These are phyloP conservation scores for Stomorhina lunata DNA, from an alignment of 2,888 invertebrate species.

Conservation along the genomic window DNA sequence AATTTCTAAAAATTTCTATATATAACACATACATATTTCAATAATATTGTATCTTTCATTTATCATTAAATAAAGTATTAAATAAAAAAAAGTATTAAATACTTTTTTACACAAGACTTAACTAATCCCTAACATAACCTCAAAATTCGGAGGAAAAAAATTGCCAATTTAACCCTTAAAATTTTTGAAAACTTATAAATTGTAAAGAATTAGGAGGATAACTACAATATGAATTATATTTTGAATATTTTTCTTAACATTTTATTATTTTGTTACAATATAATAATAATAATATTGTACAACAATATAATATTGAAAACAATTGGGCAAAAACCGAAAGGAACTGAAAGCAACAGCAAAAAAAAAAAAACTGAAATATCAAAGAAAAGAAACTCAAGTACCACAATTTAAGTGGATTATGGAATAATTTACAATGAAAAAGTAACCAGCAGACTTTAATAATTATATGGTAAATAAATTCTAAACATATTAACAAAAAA, in stretches of 20 bases:
- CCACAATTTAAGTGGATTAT: constrained; percentile 66
- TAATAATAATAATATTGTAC: constrained; percentile 1
- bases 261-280: constrained; percentile 1
- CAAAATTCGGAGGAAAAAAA: background rate
- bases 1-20: constrained; percentile 2
- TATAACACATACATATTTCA: background rate
- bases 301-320: constrained; percentile 50
- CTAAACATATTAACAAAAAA: constrained; percentile 27
- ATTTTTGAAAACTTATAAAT: background rate
- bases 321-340: constrained; percentile 49
- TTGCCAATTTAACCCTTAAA: constrained; percentile 21
- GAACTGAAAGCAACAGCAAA: no score
- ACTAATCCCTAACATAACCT: constrained; percentile 18
- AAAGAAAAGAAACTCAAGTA: constrained; percentile 61
- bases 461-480: constrained; percentile 64
- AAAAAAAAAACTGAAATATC: constrained; percentile 1
- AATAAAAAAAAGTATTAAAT: background rate
- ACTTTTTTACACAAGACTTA: background rate
- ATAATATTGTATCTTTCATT: background rate
- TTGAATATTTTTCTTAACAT: background rate
- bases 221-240: constrained; percentile 14
- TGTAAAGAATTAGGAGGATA: background rate
- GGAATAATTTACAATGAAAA: constrained; percentile 61
- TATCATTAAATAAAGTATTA: background rate
- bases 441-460: constrained; percentile 58